Conservation (phyloP, 92 coral and sea anemone genomes). For the Epizoanthus scotinus region DNA sequence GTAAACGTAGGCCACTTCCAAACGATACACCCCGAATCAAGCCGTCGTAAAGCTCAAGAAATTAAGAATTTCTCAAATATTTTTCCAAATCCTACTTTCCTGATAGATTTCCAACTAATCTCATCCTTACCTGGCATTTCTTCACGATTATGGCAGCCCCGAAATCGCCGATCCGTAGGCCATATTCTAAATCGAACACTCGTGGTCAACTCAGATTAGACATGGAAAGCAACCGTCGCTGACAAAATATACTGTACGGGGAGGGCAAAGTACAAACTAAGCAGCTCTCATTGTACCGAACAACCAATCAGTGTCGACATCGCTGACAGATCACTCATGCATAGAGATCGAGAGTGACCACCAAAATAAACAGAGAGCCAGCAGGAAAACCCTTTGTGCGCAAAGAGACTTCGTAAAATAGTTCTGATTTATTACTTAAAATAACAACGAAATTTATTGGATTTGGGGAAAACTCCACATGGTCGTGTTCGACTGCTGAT, state of each 20-base stretch:
- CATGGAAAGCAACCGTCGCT: constrained; percentile 6
- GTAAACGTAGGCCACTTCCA: background rate
- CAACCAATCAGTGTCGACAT: background rate
- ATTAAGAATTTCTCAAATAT: background rate
- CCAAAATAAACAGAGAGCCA: background rate
- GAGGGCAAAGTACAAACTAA: background rate
- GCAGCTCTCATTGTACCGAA: constrained; percentile 24
- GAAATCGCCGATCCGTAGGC: background rate
- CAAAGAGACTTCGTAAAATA: too few species aligned
- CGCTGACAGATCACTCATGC: too few species aligned
- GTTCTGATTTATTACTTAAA: too few species aligned
- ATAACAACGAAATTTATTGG: too few species aligned
- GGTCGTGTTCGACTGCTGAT: too few species aligned
- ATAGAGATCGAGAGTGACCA: background rate
- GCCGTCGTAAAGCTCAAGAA: background rate
- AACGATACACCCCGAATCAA: background rate
- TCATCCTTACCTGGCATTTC: background rate
- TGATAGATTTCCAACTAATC: background rate
- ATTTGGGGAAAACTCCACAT: too few species aligned
- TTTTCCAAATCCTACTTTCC: background rate
- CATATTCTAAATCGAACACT: fast-evolving
- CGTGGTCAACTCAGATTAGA: background rate
- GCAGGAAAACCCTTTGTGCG: too few species aligned
- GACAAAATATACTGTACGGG: background rate
- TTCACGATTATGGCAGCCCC: background rate